phyloP scores from a whole-genome alignment of 2,888 invertebrate species.

The Esperia sulphurella region DNA sequence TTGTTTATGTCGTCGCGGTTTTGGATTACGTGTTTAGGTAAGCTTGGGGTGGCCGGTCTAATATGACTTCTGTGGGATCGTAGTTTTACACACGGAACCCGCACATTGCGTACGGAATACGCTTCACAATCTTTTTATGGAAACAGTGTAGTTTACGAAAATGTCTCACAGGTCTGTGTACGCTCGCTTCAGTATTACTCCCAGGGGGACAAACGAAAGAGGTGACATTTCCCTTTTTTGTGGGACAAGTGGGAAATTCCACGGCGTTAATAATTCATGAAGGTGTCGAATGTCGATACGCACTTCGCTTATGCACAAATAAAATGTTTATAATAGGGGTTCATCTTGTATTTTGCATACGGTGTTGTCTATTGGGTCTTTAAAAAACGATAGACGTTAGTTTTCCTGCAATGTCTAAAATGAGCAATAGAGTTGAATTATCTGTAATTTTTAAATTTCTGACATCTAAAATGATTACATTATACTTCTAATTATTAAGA shows the following conservation, averaged over 20 bases:
- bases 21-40: too few species aligned
- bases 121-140: constrained; percentile 22
- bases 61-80: too few species aligned
- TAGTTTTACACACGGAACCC: too few species aligned
- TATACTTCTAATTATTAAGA: too few species aligned
- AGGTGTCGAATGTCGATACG: constrained; percentile 35
- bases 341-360: background rate
- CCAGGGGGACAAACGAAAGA: constrained; percentile 28
- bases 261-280: constrained; percentile 57
- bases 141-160: constrained; percentile 35
- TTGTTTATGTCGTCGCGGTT: too few species aligned
- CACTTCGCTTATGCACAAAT: constrained; percentile 10
- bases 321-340: constrained; percentile 8
- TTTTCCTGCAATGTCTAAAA: too few species aligned
- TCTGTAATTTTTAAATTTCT: too few species aligned
- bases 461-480: too few species aligned
- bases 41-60: too few species aligned
- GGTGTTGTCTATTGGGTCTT: background rate
- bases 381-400: too few species aligned
- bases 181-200: constrained; percentile 24
- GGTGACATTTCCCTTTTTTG: constrained; percentile 56
- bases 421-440: too few species aligned
- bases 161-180: constrained; percentile 24
- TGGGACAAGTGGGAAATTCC: constrained; percentile 44
- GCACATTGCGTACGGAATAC: too few species aligned